Base-by-base conservation (phyloP, 2,113 vertebrate species). In the Limanda limanda region DNA sequence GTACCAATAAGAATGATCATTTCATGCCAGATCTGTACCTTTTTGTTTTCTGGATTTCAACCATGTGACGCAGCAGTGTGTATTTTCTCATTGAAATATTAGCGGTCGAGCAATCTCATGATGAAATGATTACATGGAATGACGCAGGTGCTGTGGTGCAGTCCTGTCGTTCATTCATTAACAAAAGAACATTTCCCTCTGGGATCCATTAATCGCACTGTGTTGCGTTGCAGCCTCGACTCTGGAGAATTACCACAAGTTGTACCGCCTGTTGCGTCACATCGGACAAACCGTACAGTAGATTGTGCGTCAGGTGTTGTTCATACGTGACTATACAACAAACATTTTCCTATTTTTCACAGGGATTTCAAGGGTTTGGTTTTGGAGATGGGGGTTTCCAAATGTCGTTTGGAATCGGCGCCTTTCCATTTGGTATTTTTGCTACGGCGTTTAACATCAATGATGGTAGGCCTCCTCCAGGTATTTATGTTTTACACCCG, bases 381-480 rank as follows among this genome's bases (percentile, higher is more conserved):
- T 99, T 99, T 87, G 98, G 98, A 0, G 98, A 99, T 86, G 98
- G 98, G 14, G 98, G 98, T 58, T 99, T 99, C 88, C 98, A 99
- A 86, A 99, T 99, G 98, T 99, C 98, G 0, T 99, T 99, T 37
- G 98, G 98, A 76, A 99, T 99, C 12, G 98, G 98, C 17, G 98
- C 98, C 0, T 99, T 99, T 94, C 98, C 98, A 2, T 99, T 99
- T 83, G 98, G 98, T 65, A 99, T 99, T 92, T 99, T 99, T 81
- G 98, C 98, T 3, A 99, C 98, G 81, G 98, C 97, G 0, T 99
- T 99, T 89, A 99, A 99, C 91, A 99, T 99, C 89, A 99, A 99
- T 0, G 98, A 99, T 0, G 98, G 98, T 12, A 92, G 98, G 74
- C 98, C 98, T 57, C 97, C 97, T 66, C 97, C 98, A 95, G 98